These are phyloP conservation scores for Tympanoctomys barrerae DNA, from an alignment of 2,797 vertebrate genomes.

Conservation along the genomic window DNA sequence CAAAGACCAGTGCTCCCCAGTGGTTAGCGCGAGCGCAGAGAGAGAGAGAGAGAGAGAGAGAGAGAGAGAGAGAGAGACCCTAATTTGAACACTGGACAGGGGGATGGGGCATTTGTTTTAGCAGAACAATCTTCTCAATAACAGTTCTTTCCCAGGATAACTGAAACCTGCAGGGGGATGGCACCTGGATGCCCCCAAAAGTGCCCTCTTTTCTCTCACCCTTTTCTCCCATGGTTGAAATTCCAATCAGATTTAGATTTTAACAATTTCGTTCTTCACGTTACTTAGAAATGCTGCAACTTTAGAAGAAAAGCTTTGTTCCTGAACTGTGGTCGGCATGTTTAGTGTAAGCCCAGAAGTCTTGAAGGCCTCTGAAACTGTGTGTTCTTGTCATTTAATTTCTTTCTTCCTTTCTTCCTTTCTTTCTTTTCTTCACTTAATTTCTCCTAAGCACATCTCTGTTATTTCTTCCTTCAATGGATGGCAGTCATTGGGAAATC, in stretches of 20 bases:
- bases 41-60: background rate
- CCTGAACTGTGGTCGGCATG: background rate
- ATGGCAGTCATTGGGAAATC: background rate
- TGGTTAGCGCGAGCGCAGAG: background rate
- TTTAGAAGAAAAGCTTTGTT: background rate
- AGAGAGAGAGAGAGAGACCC: background rate
- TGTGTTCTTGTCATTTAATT: background rate
- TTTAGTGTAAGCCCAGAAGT: constrained; percentile 38
- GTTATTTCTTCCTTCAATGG: background rate
- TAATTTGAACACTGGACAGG: background rate
- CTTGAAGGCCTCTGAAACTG: background rate
- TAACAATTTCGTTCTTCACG: background rate
- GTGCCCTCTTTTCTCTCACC: background rate
- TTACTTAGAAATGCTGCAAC: background rate
- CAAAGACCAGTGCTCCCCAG: background rate
- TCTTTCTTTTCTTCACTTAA: background rate
- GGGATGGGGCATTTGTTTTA: background rate
- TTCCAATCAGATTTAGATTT: background rate
- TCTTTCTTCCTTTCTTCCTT: background rate
- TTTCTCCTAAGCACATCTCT: background rate
- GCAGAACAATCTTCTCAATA: background rate
- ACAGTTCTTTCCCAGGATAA: constrained; percentile 2
- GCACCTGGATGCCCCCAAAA: background rate
- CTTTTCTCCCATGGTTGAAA: constrained; percentile 19
- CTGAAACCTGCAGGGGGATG: background rate